Base-by-base conservation (phyloP, 2,888 invertebrate species). In the Philopedon plagiatum region DNA sequence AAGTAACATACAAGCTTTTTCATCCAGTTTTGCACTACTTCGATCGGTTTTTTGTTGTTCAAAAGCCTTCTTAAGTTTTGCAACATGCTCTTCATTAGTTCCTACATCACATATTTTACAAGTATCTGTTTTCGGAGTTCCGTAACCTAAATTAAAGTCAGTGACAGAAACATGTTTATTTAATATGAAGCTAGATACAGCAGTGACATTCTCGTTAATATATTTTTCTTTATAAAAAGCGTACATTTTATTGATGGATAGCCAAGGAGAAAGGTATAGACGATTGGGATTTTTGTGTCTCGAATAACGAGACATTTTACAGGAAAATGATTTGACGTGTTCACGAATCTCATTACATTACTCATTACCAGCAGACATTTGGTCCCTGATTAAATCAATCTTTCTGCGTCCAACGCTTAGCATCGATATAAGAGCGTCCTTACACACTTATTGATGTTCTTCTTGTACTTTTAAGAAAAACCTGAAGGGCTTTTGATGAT, bases 191-290 rank as follows among this genome's bases (percentile, higher is more conserved):
- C 15, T 19, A 32, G 44, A 46, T n/a, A 68, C 51, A 54, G 60
- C 32, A 46, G 39, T 54, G 26, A 61, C 11, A 23, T 61, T 68
- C 61, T 68, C 61, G 56, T 49, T 49, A 11, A 11, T 11, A 58
- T 44, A 66, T 44, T 66, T 34, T 9, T 57, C 56, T 39, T 66
- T 66, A 56, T 57, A 58, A 11, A 66, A 56, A 21, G 57, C 57
- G 44, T 66, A 66, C 58, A 66, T 66, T 66, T 58, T 44, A 21
- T 63, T 63, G 5, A n/a, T n/a, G n/a, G n/a, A n/a, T n/a, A n/a
- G n/a, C n/a, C n/a, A n/a, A n/a, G n/a, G n/a, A n/a, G n/a, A n/a
- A n/a, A n/a, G n/a, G n/a, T n/a, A n/a, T n/a, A n/a, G n/a, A n/a
- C n/a, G n/a, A n/a, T n/a, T n/a, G n/a, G n/a, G n/a, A n/a, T n/a